Evolutionary conservation across 35 echinoderm and acorn worm species (phyloP), one percentile per base, ranked within the genome.

Genomic region (Diadema setosum): DNA sequence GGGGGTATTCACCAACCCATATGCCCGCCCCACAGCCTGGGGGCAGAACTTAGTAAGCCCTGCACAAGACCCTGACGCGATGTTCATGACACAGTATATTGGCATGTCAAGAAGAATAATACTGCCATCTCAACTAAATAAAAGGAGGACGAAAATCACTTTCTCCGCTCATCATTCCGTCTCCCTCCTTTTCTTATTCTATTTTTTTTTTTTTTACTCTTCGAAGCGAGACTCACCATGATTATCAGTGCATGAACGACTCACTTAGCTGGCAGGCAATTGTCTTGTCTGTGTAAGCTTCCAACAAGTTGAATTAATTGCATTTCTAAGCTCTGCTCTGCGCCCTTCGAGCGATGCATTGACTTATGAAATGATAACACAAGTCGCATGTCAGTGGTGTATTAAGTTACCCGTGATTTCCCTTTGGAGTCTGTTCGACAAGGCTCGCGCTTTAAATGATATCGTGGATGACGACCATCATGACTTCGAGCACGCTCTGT

Each of bases 251-350:
- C 12, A 25, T 1, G 24, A 18, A 11, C 12, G 61, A 78, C 39
- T 78, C 73, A 78, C 35, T 44, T 78, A 78, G 73, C 73, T 78
- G 9, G 14, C 40, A 78, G 73, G 73, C 73, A 78, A 78, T 78
- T 78, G 73, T 78, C 73, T 78, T 43, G 36, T 41, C 34, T 78
- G 73, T 78, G 73, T 78, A 42, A 78, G 73, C 30, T 41, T 41
- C 44, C 73, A 78, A 78, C 73, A 78, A 78, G 73, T 78, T 44
- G 73, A 78, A 78, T 78, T 78, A 78, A 78, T 41, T 78, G 35
- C 12, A 17, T 37, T 30, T 73, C 3, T 35, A 34, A 12, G 30
- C 39, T 15, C 67, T 35, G n/a, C 73, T 44, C 33, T 41, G n/a
- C 29, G 17, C 7, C 35, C 73, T 67, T 67, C 16, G 27, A 67